These are phyloP conservation scores for Harlomillsia oculata DNA, from an alignment of 1,140 invertebrate genomes.

Conservation along the genomic window DNA sequence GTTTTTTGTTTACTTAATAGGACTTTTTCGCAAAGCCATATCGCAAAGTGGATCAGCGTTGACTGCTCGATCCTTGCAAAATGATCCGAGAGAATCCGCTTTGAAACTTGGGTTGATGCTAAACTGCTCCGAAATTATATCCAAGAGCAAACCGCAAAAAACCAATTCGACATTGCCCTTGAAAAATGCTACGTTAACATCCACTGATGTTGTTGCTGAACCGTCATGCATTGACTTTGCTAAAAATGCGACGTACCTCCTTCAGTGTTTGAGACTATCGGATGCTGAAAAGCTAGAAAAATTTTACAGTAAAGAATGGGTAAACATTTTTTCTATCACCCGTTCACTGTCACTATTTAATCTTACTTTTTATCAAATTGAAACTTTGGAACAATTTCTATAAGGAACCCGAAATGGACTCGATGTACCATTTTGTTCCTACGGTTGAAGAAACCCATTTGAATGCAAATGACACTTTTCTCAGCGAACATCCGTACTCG, in stretches of 20 bases:
- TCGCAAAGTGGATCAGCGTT: slow-evolving; percentile 16
- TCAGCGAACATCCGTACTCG: slow-evolving; percentile 46
- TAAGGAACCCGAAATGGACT: background rate
- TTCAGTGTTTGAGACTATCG: slow-evolving; percentile 14
- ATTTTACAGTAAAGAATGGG: slow-evolving; percentile 7
- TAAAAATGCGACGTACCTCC: background rate
- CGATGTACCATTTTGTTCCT: slow-evolving; percentile 50
- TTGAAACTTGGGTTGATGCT: slow-evolving; percentile 2
- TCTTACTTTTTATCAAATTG: background rate
- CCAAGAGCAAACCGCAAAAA: background rate
- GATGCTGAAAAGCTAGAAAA: slow-evolving; percentile 20
- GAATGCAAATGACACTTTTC: slow-evolving; percentile 43
- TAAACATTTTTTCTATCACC: background rate
- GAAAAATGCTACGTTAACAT: background rate
- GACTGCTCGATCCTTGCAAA: slow-evolving; percentile 3
- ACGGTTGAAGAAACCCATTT: slow-evolving; percentile 46
- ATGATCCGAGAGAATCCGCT: slow-evolving; percentile 4
- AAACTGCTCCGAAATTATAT: background rate
- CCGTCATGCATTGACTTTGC: too few relatives aligned
- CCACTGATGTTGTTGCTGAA: background rate
- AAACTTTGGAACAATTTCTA: background rate
- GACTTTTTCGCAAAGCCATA: slow-evolving; percentile 16
- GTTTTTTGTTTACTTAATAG: background rate
- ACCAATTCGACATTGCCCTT: background rate
- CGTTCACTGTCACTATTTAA: too few relatives aligned